These are phyloP conservation scores for Drosophila vallismaia DNA, from an alignment of 2,888 invertebrate species.

Conservation along the genomic window DNA sequence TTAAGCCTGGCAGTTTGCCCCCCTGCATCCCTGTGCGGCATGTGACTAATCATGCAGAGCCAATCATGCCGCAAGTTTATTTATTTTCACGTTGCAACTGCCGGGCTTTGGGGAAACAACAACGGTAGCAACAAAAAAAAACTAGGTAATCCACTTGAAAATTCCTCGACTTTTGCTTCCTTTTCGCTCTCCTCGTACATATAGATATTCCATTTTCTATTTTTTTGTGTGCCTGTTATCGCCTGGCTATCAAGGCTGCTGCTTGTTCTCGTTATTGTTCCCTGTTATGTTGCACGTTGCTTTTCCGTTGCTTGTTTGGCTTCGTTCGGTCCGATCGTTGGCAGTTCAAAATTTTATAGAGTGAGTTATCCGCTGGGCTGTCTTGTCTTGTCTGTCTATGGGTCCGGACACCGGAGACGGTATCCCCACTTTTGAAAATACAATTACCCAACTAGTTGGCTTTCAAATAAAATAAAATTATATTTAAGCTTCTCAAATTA, in stretches of 20 bases:
- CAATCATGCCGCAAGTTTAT: slow-evolving; percentile 78
- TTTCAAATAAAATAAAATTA: neutral
- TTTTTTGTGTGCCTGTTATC: slow-evolving; percentile 64
- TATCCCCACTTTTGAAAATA: slow-evolving; percentile 23
- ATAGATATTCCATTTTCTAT: slow-evolving; percentile 48
- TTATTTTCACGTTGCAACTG: slow-evolving; percentile 76
- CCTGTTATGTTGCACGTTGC: slow-evolving; percentile 64
- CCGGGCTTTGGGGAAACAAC: slow-evolving; percentile 28
- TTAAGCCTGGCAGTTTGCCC: slow-evolving; percentile 67
- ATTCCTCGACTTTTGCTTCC: slow-evolving; percentile 72
- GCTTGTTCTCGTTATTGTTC: slow-evolving; percentile 78
- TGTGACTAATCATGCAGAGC: slow-evolving; percentile 77
- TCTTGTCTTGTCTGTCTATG: slow-evolving; percentile 49
- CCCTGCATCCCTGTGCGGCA: slow-evolving; percentile 51
- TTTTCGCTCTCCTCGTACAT: slow-evolving; percentile 43
- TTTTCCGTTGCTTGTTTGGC: slow-evolving; percentile 30
- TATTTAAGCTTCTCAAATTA: neutral
- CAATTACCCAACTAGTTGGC: neutral
- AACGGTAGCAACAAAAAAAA: slow-evolving; percentile 40
- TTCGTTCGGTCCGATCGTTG: slow-evolving; percentile 39
- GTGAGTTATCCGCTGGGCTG: slow-evolving; percentile 74
- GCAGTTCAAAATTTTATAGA: slow-evolving; percentile 63
- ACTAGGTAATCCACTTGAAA: slow-evolving; percentile 78
- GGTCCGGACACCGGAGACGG: slow-evolving; percentile 37
- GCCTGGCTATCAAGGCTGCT: slow-evolving; percentile 64